Conservation (phyloP, 2,113 vertebrate genomes). For the Alexandromys fortis region DNA sequence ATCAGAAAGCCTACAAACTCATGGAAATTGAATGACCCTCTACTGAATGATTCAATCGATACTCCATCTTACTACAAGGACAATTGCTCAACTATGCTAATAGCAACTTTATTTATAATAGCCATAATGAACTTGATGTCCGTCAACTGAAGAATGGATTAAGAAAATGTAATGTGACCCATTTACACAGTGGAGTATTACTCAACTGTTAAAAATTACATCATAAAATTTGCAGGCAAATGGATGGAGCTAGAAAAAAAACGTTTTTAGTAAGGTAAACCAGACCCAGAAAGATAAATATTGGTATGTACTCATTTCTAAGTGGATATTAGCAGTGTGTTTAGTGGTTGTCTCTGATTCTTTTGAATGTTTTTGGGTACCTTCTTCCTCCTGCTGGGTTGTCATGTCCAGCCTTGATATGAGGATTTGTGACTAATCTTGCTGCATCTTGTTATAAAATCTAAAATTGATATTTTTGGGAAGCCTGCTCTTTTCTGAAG, state of each 20-base stretch:
- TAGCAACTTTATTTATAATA: neutral
- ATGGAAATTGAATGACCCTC: neutral
- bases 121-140: neutral
- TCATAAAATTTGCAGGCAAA: neutral
- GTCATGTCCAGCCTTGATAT: neutral
- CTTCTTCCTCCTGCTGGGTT: neutral
- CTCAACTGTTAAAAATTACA: neutral
- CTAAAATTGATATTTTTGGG: neutral
- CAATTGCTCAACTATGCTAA: neutral
- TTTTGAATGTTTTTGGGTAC: neutral
- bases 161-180: neutral
- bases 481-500: neutral
- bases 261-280: neutral
- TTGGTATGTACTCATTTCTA: neutral
- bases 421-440: neutral
- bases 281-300: neutral
- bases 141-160: neutral
- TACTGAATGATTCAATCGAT: neutral
- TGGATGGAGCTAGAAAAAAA: neutral
- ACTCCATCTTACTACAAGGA: neutral
- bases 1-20: neutral
- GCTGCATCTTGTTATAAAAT: neutral
- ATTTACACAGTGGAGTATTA: neutral
- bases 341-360: neutral
- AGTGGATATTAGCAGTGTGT: neutral